Conservation (phyloP, 2,113 vertebrate species). For the Cryptomyrus ogoouensis region DNA sequence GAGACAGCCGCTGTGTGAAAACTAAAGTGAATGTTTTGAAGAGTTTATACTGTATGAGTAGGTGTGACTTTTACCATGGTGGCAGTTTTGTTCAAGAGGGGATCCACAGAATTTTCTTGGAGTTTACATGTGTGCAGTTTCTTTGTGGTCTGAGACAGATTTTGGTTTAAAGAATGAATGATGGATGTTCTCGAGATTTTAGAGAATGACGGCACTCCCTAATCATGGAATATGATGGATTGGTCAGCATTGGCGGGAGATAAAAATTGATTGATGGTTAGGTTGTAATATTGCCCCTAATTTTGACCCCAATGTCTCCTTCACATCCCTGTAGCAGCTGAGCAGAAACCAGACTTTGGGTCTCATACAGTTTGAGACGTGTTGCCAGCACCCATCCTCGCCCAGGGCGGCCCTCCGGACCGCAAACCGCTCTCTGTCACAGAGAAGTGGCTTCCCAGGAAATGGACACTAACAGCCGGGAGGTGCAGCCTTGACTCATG, state of each 20-base stretch:
- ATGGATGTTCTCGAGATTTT: background rate
- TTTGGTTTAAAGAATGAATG: background rate
- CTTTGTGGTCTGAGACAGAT: background rate
- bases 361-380: background rate
- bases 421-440: background rate
- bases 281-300: background rate
- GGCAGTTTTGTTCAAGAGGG: background rate
- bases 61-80: background rate
- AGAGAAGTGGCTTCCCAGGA: background rate
- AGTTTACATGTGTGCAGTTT: background rate
- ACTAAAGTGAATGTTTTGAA: background rate
- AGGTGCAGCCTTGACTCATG: background rate
- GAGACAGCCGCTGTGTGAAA: background rate
- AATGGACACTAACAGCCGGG: background rate
- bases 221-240: background rate
- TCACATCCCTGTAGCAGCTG: background rate
- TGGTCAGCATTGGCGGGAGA: background rate
- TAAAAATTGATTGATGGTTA: background rate
- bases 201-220: background rate
- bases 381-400: background rate
- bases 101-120: background rate
- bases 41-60: background rate
- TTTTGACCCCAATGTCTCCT: background rate
- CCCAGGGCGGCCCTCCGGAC: background rate
- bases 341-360: background rate